Evolutionary conservation across 2,888 invertebrate species (phyloP), one percentile per base, ranked within the genome.

Genomic region (Carcina quercana): DNA sequence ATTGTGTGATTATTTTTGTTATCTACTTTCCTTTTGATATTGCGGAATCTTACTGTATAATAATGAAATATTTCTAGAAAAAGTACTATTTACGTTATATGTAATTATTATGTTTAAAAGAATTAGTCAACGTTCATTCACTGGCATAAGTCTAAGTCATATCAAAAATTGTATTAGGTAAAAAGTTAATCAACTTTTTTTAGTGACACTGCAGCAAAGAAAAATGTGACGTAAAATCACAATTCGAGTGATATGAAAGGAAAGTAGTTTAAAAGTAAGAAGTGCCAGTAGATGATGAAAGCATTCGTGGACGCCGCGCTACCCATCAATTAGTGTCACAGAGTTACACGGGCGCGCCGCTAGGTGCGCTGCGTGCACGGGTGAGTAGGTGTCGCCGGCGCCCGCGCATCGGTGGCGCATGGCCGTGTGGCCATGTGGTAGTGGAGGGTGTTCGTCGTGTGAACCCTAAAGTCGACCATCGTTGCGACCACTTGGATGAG

Each of bases 151-250:
- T 43, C 45, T 38, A 43, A 24, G n/a, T n/a, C n/a, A 44, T 45
- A 35, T 37, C 46, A 40, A 44, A 50, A 58, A 59, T 45, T 53
- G 52, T 51, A 65, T 69, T 65, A 70, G 59, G 62, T 10, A 45
- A 58, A 60, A 54, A 70, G 75, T 78, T 78, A 75, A 74, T 73
- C 53, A 65, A 71, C 72, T 71, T 63, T n/a, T n/a, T 73, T 78
- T 76, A 78, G 79, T 79, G 65, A 79, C 76, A 72, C 63, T 72
- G 71, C 74, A 73, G 69, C 60, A 65, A 68, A 60, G 53, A 62
- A 67, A 63, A 59, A 55, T 61, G 59, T 70, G 62, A 57, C 54
- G 56, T 54, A 21, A 66, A 66, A 60, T 58, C 60, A 62, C 61
- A 64, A 65, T 59, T 66, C 58, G 13, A 49, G 69, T 71, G 65